These are phyloP conservation scores for Scotopteryx bipunctaria DNA, from an alignment of 2,888 invertebrate species.

Conservation along the genomic window DNA sequence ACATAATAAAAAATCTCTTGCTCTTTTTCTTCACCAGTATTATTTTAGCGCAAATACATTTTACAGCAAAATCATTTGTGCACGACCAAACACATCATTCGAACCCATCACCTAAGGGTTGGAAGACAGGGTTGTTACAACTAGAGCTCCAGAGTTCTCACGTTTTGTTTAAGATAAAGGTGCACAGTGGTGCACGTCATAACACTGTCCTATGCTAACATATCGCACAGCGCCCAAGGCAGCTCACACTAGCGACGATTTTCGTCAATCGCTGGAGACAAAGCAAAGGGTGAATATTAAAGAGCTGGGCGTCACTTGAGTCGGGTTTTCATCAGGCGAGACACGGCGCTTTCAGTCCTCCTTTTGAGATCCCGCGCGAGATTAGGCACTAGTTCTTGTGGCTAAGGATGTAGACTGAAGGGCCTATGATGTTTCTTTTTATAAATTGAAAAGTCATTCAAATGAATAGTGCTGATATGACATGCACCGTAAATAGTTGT, in stretches of 20 bases:
- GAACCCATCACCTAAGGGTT: too few relatives aligned
- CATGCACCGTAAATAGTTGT: too few relatives aligned
- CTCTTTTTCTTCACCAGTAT: too few relatives aligned
- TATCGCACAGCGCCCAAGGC: conserved; percentile 50
- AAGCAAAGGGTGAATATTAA: conserved; percentile 78
- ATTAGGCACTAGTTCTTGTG: conserved; percentile 79
- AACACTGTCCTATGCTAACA: conserved; percentile 48
- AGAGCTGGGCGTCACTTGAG: conserved; percentile 71
- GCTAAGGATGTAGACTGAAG: conserved; percentile 51
- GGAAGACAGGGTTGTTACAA: too few relatives aligned
- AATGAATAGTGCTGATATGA: background rate
- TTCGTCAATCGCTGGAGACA: conserved; percentile 78
- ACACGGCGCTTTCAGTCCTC: conserved; percentile 73
- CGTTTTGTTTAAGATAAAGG: too few relatives aligned
- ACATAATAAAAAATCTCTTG: too few relatives aligned
- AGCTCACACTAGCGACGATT: conserved; percentile 58
- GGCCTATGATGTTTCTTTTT: conserved; percentile 36
- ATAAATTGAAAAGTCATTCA: conserved; percentile 2
- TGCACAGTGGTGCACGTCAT: background rate
- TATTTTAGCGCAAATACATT: too few relatives aligned
- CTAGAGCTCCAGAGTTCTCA: too few relatives aligned
- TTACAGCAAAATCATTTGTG: too few relatives aligned
- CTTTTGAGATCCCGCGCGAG: conserved; percentile 80
- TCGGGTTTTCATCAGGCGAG: conserved; percentile 77
- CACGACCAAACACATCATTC: too few relatives aligned